Conservation (phyloP, 2,797 vertebrate species). For the Acipenser oxyrinchus region DNA sequence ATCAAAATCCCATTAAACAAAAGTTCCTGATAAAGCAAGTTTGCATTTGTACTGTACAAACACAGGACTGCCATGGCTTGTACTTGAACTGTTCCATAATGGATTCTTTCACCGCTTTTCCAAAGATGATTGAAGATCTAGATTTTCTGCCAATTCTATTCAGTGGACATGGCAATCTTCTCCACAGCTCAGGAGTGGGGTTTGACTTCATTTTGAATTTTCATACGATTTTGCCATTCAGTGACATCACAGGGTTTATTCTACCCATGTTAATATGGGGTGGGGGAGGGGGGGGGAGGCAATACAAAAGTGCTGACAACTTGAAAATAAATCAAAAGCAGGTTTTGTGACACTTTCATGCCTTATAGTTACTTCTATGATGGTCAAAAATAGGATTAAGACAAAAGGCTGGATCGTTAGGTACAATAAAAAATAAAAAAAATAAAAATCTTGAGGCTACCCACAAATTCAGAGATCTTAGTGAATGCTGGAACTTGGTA, state of each 20-base stretch:
- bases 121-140: conserved; percentile 86
- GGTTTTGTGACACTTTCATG: conserved; percentile 51
- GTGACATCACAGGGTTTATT: conserved; percentile 82
- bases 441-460: conserved; percentile 91
- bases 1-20: conserved; percentile 45
- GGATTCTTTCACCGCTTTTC: conserved; percentile 93
- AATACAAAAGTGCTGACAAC: conserved; percentile 78
- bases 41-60: conserved; percentile 20
- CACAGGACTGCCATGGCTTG: conserved; percentile 57
- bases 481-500: conserved; percentile 95
- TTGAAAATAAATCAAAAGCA: conserved; percentile 78
- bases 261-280: conserved; percentile 76
- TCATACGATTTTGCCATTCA: conserved; percentile 82
- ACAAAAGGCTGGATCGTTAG: conserved; percentile 83
- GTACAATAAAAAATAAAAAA: conserved; percentile 78
- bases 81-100: conserved; percentile 79
- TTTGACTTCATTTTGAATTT: conserved; percentile 88
- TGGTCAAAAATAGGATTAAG: conserved; percentile 73
- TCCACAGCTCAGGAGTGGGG: conserved; percentile 92
- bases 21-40: conserved; percentile 23
- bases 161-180: conserved; percentile 87
- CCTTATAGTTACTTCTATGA: conserved; percentile 68
- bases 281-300: conserved; percentile 59
- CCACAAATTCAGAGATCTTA: conserved; percentile 96
- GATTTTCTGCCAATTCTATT: conserved; percentile 93